Base-by-base conservation (phyloP, 2,888 invertebrate genomes). In the Saturnia japonica region DNA sequence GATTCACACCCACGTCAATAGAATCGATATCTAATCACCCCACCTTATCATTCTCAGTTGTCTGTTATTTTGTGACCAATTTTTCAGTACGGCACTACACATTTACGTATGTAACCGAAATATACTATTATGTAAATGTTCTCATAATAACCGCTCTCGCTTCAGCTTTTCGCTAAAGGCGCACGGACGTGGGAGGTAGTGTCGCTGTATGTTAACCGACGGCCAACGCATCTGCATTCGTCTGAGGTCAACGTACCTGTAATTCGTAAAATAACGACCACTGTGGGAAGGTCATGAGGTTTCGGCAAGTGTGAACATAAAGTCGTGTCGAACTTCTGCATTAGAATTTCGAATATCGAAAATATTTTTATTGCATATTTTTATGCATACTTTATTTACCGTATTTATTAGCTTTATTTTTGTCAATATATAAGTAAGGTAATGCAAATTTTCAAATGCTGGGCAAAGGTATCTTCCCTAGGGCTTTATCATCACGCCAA, bases 161-260 rank as follows among this genome's bases (percentile, higher is more conserved):
- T 73, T 1, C 71, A 80, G 76, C 86, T 75, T 73, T 16, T 81
- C 1, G 12, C 82, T 80, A 71, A 60, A 6, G 22, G 71, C 73
- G 40, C 8, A 64, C 74, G 87, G 85, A 89, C 91, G 92, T 91
- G 91, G 93, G 91, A 91, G 92, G 91, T 90, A 90, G 90, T 91
- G 89, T 83, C 85, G 87, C 87, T 90, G 89, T 90, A 91, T 91
- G 91, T 88, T 90, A 91, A 90, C 90, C 82, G 69, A 34, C 76
- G 78, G 75, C 84, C 89, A 87, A 89, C 91, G 93, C 93, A 93
- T 93, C 93, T 93, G 93, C 93, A 93, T 90, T 84, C 80, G 80
- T 76, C 76, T 68, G 76, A 77, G 91, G 87, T 85, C 91, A 79
- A 78, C 76, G 88, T 89, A 87, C 91, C 80, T 78, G 72, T 76